Evolutionary conservation across 2,888 invertebrate species (phyloP).

Genomic region (Tenthredo livida): DNA sequence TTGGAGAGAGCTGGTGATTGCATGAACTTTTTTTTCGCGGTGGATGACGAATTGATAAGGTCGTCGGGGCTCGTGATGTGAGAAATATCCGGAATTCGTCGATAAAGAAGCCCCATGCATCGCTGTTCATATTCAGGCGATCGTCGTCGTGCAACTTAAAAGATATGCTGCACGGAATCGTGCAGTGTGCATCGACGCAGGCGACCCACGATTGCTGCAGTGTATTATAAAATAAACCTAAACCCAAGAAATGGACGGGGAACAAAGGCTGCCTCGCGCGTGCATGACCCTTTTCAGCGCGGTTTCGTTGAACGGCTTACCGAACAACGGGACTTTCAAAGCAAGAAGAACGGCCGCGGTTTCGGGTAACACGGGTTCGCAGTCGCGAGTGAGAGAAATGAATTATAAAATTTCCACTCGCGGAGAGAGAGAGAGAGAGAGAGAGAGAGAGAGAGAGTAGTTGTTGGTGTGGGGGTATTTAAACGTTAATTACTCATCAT

Average conservation of each 20-base stretch:
- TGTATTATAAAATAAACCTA: neutral
- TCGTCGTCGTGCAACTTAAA: neutral
- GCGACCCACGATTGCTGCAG: neutral
- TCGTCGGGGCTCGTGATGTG: neutral
- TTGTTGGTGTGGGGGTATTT: neutral
- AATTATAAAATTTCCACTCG: constrained; percentile 28
- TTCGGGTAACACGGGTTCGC: constrained; percentile 23
- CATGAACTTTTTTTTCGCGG: neutral
- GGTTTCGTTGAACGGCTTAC: constrained; percentile 20
- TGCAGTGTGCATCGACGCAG: neutral
- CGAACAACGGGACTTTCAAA: constrained; percentile 43
- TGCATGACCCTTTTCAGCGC: constrained; percentile 41
- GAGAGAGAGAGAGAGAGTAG: neutral
- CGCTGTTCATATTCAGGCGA: neutral
- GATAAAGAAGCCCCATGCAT: neutral
- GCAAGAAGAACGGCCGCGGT: constrained; percentile 6
- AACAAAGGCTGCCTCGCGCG: constrained; percentile 38
- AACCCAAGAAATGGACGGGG: neutral
- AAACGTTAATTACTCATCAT: neutral
- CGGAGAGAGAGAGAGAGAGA: neutral
- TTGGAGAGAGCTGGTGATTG: neutral
- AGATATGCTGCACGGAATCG: neutral
- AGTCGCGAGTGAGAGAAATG: constrained; percentile 1
- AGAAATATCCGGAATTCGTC: neutral
- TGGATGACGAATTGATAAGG: neutral